Evolutionary conservation across 2,888 invertebrate genomes (phyloP), one percentile per base, ranked within the genome.

Genomic region (Dromius quadrimaculatus): DNA sequence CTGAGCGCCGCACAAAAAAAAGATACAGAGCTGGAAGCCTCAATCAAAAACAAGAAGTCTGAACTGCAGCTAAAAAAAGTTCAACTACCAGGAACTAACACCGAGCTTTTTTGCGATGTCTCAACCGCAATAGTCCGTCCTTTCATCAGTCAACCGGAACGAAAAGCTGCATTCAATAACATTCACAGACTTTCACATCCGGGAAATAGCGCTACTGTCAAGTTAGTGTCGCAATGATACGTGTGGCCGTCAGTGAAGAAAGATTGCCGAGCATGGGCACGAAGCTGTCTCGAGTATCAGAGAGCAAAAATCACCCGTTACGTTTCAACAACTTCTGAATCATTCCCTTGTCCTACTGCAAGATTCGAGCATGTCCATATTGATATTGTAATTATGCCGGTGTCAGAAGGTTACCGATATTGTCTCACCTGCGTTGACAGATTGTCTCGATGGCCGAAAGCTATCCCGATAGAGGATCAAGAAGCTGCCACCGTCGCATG

Each of bases 381-480:
- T 2, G 77, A 79, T 63, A 34, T 79, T 4, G 73, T 79, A n/a
- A 9, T 36, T 4, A 75, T 76, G 9, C 74, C 76, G 3, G 11
- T 57, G 1, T 70, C 72, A 2, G n/a, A 73, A 17, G 74, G 74
- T 5, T 68, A 13, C 28, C 20, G 28, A 1, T 76, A 76, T 68
- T 72, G 72, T 6, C 41, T 77, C 5, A 79, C 77, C 4, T 34
- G 50, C n/a, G 72, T 80, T 0, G 79, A 80, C 68, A 22, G 79
- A 0, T 77, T 74, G 50, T 80, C 82, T 0, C 74, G 81, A 3
- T 82, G 82, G 82, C 78, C 81, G n/a, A 81, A 81, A 69, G 80
- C 75, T 0, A 71, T 76, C 6, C 81, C 82, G 0, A 43, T 82
- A 0, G 6, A 20, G 0, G 77, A 81, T 62, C 81, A 81, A n/a